Percentiles rank a stretch among this genome's conserved stretches.
Evolutionary conservation across 2,797 vertebrate genomes (phyloP).

Genomic region (Etheostoma perlongum): DNA sequence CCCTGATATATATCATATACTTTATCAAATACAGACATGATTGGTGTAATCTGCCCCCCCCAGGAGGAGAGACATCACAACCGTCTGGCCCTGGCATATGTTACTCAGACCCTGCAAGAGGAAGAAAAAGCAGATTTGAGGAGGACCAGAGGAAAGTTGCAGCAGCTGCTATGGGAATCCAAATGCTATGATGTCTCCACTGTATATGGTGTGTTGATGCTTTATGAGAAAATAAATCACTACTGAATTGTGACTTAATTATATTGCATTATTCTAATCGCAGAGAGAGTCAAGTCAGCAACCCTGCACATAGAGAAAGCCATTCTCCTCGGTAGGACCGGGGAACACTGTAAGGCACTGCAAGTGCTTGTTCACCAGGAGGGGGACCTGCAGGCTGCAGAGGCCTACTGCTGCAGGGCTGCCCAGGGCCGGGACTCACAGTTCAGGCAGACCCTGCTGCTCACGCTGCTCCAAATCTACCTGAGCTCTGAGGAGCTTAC

Average conservation of each 20-base stretch:
- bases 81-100: constrained; percentile 76
- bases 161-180: constrained; percentile 80
- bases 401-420: constrained; percentile 77
- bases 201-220: constrained; percentile 63
- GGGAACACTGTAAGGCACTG: constrained; percentile 76
- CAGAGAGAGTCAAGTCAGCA: constrained; percentile 74
- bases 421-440: constrained; percentile 52
- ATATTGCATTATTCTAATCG: constrained; percentile 10
- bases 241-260: not conserved
- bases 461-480: constrained; percentile 76
- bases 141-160: constrained; percentile 73
- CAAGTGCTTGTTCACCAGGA: constrained; percentile 72
- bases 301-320: constrained; percentile 74
- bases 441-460: constrained; percentile 62
- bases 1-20: constrained; percentile 1
- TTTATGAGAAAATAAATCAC: not conserved
- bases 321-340: constrained; percentile 72
- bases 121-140: constrained; percentile 47
- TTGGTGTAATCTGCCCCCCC: constrained; percentile 38
- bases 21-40: constrained; percentile 49
- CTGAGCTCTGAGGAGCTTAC: constrained; percentile 53
- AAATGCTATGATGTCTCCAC: constrained; percentile 63
- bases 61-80: constrained; percentile 80
- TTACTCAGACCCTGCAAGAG: constrained; percentile 55
- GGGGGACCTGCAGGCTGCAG: constrained; percentile 68